These are phyloP conservation scores for Nannoperca australis DNA, from an alignment of 2,797 vertebrate genomes.

Conservation along the genomic window DNA sequence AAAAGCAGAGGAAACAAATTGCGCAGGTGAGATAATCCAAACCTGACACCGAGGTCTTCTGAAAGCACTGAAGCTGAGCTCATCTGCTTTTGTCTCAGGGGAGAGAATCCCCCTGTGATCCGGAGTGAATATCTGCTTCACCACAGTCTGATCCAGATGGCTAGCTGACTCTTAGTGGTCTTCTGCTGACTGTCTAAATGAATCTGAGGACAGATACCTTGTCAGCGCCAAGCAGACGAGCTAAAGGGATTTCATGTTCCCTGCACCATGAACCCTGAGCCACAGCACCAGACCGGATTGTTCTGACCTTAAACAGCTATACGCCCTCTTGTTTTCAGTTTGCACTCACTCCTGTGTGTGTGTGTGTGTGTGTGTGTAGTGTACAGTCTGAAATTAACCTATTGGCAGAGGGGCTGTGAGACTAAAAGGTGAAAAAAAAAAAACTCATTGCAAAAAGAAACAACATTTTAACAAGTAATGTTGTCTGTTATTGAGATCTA, in stretches of 20 bases:
- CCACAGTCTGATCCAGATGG: constrained; percentile 72
- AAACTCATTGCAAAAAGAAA: background rate
- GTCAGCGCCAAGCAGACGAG: constrained; percentile 67
- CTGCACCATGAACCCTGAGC: constrained; percentile 73
- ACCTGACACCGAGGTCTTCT: constrained; percentile 64
- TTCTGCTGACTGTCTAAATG: constrained; percentile 79
- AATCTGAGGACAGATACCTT: constrained; percentile 74
- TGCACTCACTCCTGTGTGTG: constrained; percentile 41
- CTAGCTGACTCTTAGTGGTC: constrained; percentile 72
- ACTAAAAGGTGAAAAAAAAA: constrained; percentile 30
- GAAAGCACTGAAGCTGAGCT: constrained; percentile 68
- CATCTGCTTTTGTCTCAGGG: constrained; percentile 75
- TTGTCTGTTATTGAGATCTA: constrained; percentile 25
- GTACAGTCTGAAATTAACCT: constrained; percentile 57
- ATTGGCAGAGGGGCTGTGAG: constrained; percentile 42
- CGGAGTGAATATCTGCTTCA: constrained; percentile 68
- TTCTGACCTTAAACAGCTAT: constrained; percentile 71
- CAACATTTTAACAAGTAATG: constrained; percentile 1
- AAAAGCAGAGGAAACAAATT: constrained; percentile 63
- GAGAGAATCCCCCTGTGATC: constrained; percentile 64
- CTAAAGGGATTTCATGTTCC: constrained; percentile 79
- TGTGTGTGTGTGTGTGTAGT: constrained; percentile 8
- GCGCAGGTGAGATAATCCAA: constrained; percentile 70
- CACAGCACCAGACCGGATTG: constrained; percentile 63
- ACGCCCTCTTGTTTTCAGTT: constrained; percentile 65